phyloP scores from a whole-genome alignment of 2,113 vertebrate genomes.

The Ardeotis arabs region DNA sequence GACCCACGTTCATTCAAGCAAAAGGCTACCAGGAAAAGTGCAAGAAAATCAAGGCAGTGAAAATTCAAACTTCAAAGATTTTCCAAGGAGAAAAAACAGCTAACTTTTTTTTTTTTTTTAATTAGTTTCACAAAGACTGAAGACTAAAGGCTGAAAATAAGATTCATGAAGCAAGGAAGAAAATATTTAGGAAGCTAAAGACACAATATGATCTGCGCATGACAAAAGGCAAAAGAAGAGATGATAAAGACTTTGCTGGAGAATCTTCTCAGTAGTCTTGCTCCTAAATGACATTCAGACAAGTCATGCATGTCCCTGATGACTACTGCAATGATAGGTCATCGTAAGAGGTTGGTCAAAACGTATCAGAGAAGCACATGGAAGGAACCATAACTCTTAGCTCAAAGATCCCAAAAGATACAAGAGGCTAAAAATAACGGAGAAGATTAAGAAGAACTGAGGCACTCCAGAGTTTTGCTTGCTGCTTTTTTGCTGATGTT shows the following conservation, averaged over 20 bases:
- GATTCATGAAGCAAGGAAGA: neutral
- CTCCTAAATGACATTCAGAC: neutral
- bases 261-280: neutral
- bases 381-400: neutral
- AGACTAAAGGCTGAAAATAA: neutral
- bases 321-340: neutral
- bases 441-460: neutral
- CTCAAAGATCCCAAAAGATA: neutral
- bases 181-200: neutral
- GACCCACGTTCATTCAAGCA: neutral
- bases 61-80: neutral
- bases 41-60: neutral
- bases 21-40: neutral
- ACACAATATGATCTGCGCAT: fast-evolving
- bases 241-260: neutral
- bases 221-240: neutral
- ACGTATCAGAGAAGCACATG: fast-evolving
- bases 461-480: neutral
- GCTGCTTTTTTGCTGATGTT: neutral
- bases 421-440: neutral
- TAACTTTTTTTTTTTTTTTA: neutral
- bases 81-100: neutral
- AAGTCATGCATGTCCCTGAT: neutral
- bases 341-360: neutral
- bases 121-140: neutral